Evolutionary conservation across 2,888 invertebrate species (phyloP).

Genomic region (Eilema depressum): DNA sequence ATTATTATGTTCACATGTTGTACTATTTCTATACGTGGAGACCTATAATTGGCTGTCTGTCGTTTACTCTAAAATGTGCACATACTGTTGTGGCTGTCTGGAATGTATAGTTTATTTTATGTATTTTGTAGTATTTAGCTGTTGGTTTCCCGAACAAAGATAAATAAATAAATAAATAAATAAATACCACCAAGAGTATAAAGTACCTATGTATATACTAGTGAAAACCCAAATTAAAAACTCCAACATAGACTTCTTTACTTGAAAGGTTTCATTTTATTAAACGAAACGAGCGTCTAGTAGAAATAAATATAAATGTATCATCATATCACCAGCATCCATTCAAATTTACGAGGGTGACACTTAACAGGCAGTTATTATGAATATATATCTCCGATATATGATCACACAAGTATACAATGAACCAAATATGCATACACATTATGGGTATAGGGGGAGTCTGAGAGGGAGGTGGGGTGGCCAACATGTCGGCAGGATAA

Average conservation of each 20-base stretch:
- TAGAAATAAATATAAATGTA: constrained; percentile 21
- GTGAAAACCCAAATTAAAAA: background rate
- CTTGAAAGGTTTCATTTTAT: constrained; percentile 17
- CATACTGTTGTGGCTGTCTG: too few species aligned
- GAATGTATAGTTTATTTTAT: too few species aligned
- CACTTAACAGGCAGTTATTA: constrained; percentile 35
- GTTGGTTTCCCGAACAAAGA: too few species aligned
- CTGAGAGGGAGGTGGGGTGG: constrained; percentile 48
- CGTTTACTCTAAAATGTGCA: too few species aligned
- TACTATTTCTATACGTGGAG: too few species aligned
- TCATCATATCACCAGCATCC: constrained; percentile 17
- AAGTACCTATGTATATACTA: background rate
- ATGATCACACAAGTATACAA: constrained; percentile 42
- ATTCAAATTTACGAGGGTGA: constrained; percentile 24
- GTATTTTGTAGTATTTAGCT: too few species aligned
- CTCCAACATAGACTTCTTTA: background rate
- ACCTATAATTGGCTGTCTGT: too few species aligned
- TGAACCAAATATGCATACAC: constrained; percentile 56
- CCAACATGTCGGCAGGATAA: constrained; percentile 55
- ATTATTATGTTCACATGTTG: too few species aligned
- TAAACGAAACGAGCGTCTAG: constrained; percentile 9
- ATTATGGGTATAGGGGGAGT: constrained; percentile 43
- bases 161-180: too few species aligned
- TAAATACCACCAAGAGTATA: too few species aligned
- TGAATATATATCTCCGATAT: constrained; percentile 37